Base-by-base conservation (phyloP, 2,113 vertebrate species). In the Trematocara zebra region DNA sequence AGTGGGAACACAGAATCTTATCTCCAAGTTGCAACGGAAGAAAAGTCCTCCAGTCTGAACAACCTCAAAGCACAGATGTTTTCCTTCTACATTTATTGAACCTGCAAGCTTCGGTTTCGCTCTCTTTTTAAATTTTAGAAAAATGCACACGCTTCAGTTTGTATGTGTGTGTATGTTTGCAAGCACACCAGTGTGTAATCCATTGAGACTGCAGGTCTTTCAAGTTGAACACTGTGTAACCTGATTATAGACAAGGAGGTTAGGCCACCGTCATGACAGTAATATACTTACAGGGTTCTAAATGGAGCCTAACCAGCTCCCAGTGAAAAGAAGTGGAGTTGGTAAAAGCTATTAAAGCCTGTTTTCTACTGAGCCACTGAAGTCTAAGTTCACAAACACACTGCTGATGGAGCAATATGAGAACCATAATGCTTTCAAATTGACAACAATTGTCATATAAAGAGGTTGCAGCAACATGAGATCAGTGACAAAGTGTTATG, bases 231-330 rank as follows among this genome's bases (percentile, higher is more conserved):
- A 53, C 85, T 47, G 81, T 56, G 59, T 91, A 94, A 95, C 85
- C 61, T 86, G 82, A 95, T 95, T 93, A 91, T 1, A 87, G 87
- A 84, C 82, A 69, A n/a, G 52, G 85, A 87, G 67, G 33, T 84
- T 76, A 53, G 88, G 87, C 86, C 84, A 26, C 78, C 80, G 84
- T 53, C 87, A 15, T 56, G 76, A 53, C 93, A 72, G 74, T 94
- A 94, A 95, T 87, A 57, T n/a, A 93, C 82, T 95, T 92, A 92
- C 85, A 47, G 54, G n/a, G 49, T 81, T 89, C 80, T 89, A 92
- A 92, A 85, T 89, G 81, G 89, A 85, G 20, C 31, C 67, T 91
- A 88, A 91, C 82, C 79, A 81, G 85, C 85, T 91, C 54, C 82
- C 52, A 59, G 7, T 67, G 80, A 64, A 64, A 80, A 76, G 4